These are phyloP conservation scores for Caenorhabditis sp. DNA, from an alignment of 2,888 invertebrate genomes.

Conservation along the genomic window DNA sequence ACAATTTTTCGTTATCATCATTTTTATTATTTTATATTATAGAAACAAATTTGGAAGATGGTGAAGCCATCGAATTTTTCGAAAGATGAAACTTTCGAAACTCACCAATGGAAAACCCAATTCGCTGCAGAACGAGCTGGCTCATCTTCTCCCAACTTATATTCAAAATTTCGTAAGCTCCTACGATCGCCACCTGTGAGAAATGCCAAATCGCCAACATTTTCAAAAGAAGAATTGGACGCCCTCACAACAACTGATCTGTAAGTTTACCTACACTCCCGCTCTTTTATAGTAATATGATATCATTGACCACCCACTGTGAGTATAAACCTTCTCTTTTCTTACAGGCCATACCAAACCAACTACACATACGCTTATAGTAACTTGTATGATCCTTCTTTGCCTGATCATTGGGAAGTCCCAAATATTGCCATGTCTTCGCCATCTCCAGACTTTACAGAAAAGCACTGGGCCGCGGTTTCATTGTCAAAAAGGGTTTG, in stretches of 20 bases:
- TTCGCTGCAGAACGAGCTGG: constrained; percentile 23
- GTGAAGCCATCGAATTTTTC: not conserved
- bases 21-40: not conserved
- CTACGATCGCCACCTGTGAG: constrained; percentile 32
- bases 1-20: not conserved
- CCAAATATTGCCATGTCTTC: constrained; percentile 24
- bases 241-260: constrained; percentile 28
- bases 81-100: constrained; percentile 6
- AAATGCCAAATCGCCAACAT: constrained; percentile 24
- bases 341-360: constrained; percentile 48
- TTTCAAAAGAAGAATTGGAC: constrained; percentile 38
- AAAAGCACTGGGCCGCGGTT: constrained; percentile 30
- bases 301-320: constrained; percentile 4
- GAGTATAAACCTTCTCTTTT: constrained; percentile 11
- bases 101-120: constrained; percentile 29
- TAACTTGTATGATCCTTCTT: constrained; percentile 33
- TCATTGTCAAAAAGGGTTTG: constrained; percentile 11
- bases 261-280: constrained; percentile 13
- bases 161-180: constrained; percentile 26
- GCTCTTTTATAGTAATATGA: not conserved
- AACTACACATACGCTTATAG: constrained; percentile 53
- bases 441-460: constrained; percentile 1
- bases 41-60: not conserved
- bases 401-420: constrained; percentile 47
- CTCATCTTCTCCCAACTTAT: constrained; percentile 28